These are phyloP conservation scores for Calidris pugnax DNA, from an alignment of 2,113 vertebrate species.

Conservation along the genomic window DNA sequence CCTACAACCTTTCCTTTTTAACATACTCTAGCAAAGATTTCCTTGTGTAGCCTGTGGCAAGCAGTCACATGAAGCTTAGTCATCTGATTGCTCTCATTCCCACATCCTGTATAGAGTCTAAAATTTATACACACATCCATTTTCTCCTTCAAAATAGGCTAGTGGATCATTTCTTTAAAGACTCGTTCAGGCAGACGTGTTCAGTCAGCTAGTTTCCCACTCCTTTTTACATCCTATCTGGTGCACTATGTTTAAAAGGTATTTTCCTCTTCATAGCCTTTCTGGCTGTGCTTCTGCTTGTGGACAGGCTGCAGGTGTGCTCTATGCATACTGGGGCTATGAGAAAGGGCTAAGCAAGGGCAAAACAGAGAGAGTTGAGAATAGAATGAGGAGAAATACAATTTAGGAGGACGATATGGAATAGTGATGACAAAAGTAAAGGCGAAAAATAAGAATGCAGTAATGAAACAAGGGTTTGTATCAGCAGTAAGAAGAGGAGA, in stretches of 20 bases:
- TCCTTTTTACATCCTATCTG: neutral
- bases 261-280: neutral
- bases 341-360: neutral
- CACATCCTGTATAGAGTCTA: slow-evolving; percentile 14
- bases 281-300: neutral
- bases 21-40: neutral
- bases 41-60: neutral
- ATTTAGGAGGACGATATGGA: neutral
- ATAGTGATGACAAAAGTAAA: neutral
- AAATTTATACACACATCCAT: neutral
- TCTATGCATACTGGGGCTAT: neutral
- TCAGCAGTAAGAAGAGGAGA: neutral
- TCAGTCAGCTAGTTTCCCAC: neutral
- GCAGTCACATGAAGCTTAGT: slow-evolving; percentile 30
- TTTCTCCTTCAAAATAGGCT: neutral
- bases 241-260: neutral
- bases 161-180: neutral
- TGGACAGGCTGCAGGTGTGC: neutral
- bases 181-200: neutral
- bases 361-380: neutral
- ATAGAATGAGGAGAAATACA: neutral
- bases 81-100: slow-evolving; percentile 32
- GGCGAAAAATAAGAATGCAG: neutral
- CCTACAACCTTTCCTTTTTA: neutral
- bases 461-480: neutral